phyloP scores from a whole-genome alignment of 2,797 vertebrate species.

The Mus minutoides region DNA sequence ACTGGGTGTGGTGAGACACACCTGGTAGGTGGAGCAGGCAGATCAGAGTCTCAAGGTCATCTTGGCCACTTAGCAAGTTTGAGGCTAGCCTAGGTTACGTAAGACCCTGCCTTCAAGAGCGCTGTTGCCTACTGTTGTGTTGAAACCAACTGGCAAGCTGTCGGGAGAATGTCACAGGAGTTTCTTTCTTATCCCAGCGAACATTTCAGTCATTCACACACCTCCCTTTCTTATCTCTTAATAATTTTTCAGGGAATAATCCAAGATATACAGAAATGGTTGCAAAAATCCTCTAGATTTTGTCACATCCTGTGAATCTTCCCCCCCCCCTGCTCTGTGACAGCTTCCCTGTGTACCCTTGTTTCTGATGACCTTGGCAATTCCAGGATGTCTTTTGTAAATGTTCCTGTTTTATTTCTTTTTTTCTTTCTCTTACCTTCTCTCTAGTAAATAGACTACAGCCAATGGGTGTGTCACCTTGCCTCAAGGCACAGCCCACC shows the following conservation, averaged over 20 bases:
- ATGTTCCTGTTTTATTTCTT: background rate
- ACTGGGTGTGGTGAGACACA: background rate
- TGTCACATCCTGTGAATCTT: too few species aligned
- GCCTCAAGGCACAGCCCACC: too few species aligned
- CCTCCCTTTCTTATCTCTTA: background rate
- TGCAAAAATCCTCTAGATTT: too few species aligned
- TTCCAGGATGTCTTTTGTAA: background rate
- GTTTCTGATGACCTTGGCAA: background rate
- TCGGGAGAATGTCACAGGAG: background rate
- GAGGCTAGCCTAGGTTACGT: background rate
- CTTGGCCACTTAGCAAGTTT: background rate
- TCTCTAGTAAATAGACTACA: background rate
- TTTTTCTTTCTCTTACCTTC: too few species aligned
- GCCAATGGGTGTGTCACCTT: background rate
- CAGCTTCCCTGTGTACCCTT: background rate
- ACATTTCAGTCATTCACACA: background rate
- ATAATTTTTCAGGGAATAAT: background rate
- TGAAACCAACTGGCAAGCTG: background rate
- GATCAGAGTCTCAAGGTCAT: background rate
- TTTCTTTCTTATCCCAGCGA: background rate
- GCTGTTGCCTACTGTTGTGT: accelerated
- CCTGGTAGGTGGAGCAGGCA: background rate
- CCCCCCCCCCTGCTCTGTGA: background rate
- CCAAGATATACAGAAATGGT: background rate
- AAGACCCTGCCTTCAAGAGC: background rate